Evolutionary conservation across 2,797 vertebrate species (phyloP).

Genomic region (Benthosema pterotum): DNA sequence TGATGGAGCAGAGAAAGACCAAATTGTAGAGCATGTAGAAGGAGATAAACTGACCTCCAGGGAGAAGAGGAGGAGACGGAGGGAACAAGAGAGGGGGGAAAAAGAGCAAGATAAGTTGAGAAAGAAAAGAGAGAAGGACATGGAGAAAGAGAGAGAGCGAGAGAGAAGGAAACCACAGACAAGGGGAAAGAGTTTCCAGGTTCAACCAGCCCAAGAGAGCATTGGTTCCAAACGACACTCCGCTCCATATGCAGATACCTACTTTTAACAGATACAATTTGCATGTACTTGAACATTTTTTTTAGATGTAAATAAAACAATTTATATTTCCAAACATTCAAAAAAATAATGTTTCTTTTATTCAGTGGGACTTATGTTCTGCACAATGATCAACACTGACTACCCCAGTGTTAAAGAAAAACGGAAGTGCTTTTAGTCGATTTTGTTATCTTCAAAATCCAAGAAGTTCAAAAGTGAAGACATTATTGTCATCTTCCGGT

Average conservation of each 20-base stretch:
- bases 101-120: conserved; percentile 54
- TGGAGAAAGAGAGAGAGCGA: conserved; percentile 78
- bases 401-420: conserved; percentile 31
- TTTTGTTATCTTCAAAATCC: conserved; percentile 44
- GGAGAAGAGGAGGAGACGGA: conserved; percentile 65
- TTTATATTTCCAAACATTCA: conserved; percentile 33
- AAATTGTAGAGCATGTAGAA: conserved; percentile 25
- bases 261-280: conserved; percentile 75
- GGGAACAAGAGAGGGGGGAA: conserved; percentile 50
- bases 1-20: conserved; percentile 41
- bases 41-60: conserved; percentile 66
- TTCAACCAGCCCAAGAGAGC: conserved; percentile 46
- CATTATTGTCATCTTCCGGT: conserved; percentile 32
- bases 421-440: conserved; percentile 39
- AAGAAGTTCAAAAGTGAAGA: conserved; percentile 15
- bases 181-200: conserved; percentile 83
- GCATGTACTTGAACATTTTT: conserved; percentile 30
- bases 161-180: conserved; percentile 82
- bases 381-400: conserved; percentile 34
- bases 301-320: conserved; percentile 62
- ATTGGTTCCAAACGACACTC: conserved; percentile 67
- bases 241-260: conserved; percentile 76
- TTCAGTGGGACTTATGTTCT: conserved; percentile 42
- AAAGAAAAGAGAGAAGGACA: conserved; percentile 72
- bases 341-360: conserved; percentile 60